Evolutionary conservation across 2,888 invertebrate species (phyloP), one percentile per base, ranked within the genome.

Genomic region (Cenopis cana): DNA sequence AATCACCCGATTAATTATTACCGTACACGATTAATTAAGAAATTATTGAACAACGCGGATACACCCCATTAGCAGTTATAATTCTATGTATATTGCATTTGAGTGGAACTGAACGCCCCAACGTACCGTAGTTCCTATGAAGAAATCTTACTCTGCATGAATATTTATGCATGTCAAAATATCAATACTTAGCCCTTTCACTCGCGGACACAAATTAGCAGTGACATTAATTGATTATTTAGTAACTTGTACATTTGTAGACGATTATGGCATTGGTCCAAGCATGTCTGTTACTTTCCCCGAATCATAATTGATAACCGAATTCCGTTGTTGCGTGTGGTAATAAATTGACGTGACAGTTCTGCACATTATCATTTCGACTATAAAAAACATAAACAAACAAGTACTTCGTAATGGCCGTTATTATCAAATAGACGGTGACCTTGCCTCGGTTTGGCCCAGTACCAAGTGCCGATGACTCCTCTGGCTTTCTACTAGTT

Each of bases 391-490:
- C 78, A 88, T 87, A 91, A 90, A 91, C 89, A 92, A 91, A 90
- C 89, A 83, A 81, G 90, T 90, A 90, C 85, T 85, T 89, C 87
- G 88, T 82, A 82, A 81, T 81, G 75, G 81, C 77, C 73, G 73
- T 72, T 88, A 88, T 90, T 91, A 90, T 89, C 89, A 88, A 89
- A 88, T 84, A 85, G 83, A 81, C 83, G 79, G 82, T 84, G 91
- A 92, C 92, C 93, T 93, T 93, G 92, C 85, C 87, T 84, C 90
- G 86, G 84, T 85, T 91, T 90, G 92, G 89, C 89, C 85, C 86
- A 83, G 77, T 82, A 88, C 86, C 90, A 88, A 91, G 85, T 88
- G 90, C 86, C 90, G 89, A 89, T 91, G 90, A 92, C 90, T 89
- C 81, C 89, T 85, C 86, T 82, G 85, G 82, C 91, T 91, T 91